Conservation (phyloP, 2,888 invertebrate genomes). For the Mythimna ferrago region DNA sequence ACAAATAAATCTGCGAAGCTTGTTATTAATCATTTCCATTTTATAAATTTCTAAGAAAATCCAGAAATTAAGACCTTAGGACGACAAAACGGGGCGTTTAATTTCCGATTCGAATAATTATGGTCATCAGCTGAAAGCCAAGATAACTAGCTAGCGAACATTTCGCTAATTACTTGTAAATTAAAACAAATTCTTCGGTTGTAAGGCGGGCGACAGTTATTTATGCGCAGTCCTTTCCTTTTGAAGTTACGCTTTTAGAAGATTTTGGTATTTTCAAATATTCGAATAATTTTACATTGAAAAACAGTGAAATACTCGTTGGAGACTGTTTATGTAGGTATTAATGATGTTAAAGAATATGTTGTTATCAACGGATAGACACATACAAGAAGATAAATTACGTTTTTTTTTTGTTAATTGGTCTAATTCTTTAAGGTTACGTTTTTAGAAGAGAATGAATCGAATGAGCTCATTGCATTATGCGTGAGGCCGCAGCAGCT, state of each 20-base stretch:
- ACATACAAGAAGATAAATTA: too few relatives aligned
- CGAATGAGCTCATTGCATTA: too few relatives aligned
- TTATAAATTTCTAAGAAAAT: slow-evolving; percentile 44
- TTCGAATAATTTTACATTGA: not conserved
- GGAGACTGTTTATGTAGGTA: not conserved
- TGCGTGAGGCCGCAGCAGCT: too few relatives aligned
- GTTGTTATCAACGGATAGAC: too few relatives aligned
- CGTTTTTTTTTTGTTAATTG: too few relatives aligned
- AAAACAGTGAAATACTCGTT: not conserved
- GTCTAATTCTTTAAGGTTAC: too few relatives aligned
- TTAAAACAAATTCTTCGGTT: slow-evolving; percentile 62
- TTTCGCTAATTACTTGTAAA: slow-evolving; percentile 66
- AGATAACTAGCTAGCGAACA: slow-evolving; percentile 57
- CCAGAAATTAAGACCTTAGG: slow-evolving; percentile 31
- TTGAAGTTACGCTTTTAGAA: slow-evolving; percentile 1
- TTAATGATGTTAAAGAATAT: too few relatives aligned
- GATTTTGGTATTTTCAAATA: slow-evolving; percentile 14
- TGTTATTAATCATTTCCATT: slow-evolving; percentile 43
- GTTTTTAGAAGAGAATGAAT: too few relatives aligned
- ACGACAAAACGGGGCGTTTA: slow-evolving; percentile 52
- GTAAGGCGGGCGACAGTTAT: slow-evolving; percentile 49
- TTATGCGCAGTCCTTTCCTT: slow-evolving; percentile 49
- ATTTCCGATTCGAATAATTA: slow-evolving; percentile 65
- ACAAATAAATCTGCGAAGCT: slow-evolving; percentile 12
- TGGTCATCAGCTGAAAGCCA: slow-evolving; percentile 58